phyloP scores from a whole-genome alignment of 2,797 vertebrate species.

The Anabas testudineus region DNA sequence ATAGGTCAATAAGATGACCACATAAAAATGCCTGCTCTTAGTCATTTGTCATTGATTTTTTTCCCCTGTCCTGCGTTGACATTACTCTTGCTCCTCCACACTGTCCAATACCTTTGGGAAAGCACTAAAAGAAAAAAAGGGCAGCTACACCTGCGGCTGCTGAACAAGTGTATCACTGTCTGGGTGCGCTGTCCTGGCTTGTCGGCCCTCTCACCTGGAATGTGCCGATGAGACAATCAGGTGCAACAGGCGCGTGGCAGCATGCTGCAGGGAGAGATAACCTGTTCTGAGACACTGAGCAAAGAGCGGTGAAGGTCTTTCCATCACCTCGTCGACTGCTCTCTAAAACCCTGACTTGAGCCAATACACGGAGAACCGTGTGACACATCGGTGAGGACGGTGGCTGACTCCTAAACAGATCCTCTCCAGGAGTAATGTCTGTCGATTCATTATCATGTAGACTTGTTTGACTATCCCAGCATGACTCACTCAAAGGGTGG shows the following conservation, averaged over 20 bases:
- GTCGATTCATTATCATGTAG: slow-evolving; percentile 56
- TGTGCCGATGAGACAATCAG: slow-evolving; percentile 96
- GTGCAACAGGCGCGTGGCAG: slow-evolving; percentile 96
- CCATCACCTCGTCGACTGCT: slow-evolving; percentile 34
- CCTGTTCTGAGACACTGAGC: slow-evolving; percentile 78
- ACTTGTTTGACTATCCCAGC: slow-evolving; percentile 71
- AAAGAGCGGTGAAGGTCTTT: slow-evolving; percentile 35
- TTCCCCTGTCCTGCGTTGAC: slow-evolving; percentile 40
- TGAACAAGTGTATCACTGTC: slow-evolving; percentile 99
- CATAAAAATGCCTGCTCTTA: slow-evolving; percentile 48
- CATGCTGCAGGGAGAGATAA: slow-evolving; percentile 88
- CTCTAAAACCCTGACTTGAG: slow-evolving; percentile 43
- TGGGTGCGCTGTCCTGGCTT: slow-evolving; percentile 87
- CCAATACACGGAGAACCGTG: slow-evolving; percentile 14
- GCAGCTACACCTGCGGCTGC: slow-evolving; percentile 95
- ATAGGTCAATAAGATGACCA: slow-evolving; percentile 47
- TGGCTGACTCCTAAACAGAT: slow-evolving; percentile 72
- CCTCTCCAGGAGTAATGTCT: slow-evolving; percentile 69
- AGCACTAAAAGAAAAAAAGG: slow-evolving; percentile 84
- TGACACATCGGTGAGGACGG: slow-evolving; percentile 33
- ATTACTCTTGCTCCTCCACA: slow-evolving; percentile 80
- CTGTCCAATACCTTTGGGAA: slow-evolving; percentile 82
- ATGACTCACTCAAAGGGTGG: slow-evolving; percentile 84
- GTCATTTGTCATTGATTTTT: slow-evolving; percentile 67
- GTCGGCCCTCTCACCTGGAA: slow-evolving; percentile 88